Conservation (phyloP, 2,113 vertebrate species). For the Tretioscincus oriximinensis region DNA sequence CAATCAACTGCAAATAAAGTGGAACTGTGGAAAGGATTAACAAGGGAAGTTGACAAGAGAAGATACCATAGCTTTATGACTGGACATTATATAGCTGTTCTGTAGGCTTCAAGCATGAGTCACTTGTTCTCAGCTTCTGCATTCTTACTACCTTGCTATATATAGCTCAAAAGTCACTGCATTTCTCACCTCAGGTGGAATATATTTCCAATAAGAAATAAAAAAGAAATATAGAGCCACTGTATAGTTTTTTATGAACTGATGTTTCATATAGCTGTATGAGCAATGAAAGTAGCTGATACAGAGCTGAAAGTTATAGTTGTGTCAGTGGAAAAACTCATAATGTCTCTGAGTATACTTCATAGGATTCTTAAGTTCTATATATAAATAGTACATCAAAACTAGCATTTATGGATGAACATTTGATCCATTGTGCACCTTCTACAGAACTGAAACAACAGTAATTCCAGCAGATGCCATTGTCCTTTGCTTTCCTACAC, state of each 20-base stretch:
- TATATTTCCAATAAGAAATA: conserved; percentile 20
- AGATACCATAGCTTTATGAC: not conserved
- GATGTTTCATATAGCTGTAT: conserved; percentile 13
- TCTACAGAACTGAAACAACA: not conserved
- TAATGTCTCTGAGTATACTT: conserved; percentile 5
- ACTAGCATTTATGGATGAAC: conserved; percentile 8
- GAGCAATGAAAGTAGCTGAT: conserved; percentile 22
- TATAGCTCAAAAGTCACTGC: conserved; percentile 2
- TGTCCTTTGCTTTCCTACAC: not conserved
- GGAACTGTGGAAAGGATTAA: not conserved
- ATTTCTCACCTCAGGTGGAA: not conserved
- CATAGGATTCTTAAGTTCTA: not conserved
- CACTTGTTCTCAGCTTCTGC: not conserved
- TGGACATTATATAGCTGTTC: not conserved
- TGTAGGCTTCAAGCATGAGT: not conserved
- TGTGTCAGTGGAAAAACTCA: not conserved
- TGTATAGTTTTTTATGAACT: conserved; percentile 7
- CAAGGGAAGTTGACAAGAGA: not conserved
- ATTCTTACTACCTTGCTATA: conserved; percentile 17
- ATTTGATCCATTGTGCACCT: not conserved
- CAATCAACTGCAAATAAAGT: not conserved
- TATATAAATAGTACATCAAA: conserved; percentile 14
- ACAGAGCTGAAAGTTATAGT: not conserved
- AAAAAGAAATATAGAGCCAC: not conserved
- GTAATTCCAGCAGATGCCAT: not conserved